phyloP scores from a whole-genome alignment of 2,797 vertebrate species.

The Astyanax mexicanus region DNA sequence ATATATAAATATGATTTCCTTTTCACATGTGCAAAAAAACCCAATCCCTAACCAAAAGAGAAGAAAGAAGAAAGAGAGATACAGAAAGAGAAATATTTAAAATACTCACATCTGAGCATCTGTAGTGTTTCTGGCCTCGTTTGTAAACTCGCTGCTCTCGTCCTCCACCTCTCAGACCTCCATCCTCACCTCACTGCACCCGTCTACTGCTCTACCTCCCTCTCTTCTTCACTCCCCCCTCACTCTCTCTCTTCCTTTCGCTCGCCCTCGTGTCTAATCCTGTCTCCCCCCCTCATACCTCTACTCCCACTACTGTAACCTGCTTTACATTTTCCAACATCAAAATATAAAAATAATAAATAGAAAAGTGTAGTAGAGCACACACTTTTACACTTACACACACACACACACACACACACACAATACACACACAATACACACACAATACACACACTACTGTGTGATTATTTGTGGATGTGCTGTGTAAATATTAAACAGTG shows the following conservation, averaged over 20 bases:
- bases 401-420: conserved; percentile 26
- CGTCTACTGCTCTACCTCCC: conserved; percentile 32
- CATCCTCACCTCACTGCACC: conserved; percentile 43
- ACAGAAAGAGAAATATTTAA: not conserved
- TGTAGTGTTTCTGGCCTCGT: conserved; percentile 3
- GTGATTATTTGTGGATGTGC: not conserved
- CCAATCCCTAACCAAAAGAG: too few relatives aligned
- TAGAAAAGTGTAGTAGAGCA: not conserved
- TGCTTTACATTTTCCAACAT: too few relatives aligned
- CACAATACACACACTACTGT: too few relatives aligned
- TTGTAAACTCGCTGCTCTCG: conserved; percentile 21
- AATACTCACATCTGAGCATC: conserved; percentile 47
- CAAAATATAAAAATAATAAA: too few relatives aligned
- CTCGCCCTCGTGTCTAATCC: conserved; percentile 43
- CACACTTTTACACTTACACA: conserved; percentile 14
- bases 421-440: too few relatives aligned
- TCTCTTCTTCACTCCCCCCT: conserved; percentile 3
- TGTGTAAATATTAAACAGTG: not conserved
- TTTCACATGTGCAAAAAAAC: too few relatives aligned
- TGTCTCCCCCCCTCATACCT: conserved; percentile 25
- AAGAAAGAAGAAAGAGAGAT: not conserved
- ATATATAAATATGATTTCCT: too few relatives aligned
- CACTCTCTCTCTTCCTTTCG: conserved; percentile 25
- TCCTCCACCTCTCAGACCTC: conserved; percentile 37
- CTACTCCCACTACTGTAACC: conserved; percentile 48